Base-by-base conservation (phyloP, 2,888 invertebrate genomes). In the Antheraea yamamai region DNA sequence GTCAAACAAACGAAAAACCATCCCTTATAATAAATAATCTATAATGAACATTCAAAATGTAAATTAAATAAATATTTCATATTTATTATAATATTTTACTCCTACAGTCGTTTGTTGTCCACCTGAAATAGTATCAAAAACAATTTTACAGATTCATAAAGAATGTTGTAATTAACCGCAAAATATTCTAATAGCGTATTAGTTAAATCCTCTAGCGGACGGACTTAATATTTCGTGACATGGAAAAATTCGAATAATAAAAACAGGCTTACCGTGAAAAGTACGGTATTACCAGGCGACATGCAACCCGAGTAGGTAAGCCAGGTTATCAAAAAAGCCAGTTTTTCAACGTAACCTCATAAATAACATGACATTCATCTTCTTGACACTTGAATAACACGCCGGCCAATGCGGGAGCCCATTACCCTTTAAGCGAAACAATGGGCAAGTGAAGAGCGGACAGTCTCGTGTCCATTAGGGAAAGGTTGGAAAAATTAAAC, bases 331-430 rank as follows among this genome's bases (percentile, higher is more conserved):
- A 86, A 85, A 88, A 81, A 84, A 86, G 81, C 82, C 84, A 84
- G 83, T 89, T 89, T 89, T 88, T 84, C 83, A 85, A 82, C 80
- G 77, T 81, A 83, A 86, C 84, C 88, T 86, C 91, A 92, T 93
- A 92, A 93, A 93, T 91, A 90, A 92, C 90, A 81, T 84, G 88
- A 88, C 92, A 93, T 92, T 92, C 89, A 92, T 93, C 92, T 91
- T 91, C 88, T 82, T 92, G 93, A 92, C 92, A 91, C 91, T 90
- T 92, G 91, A 92, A 92, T 92, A 92, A 91, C 90, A 89, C 84
- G 83, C 84, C 82, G 84, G 81, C 83, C 87, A 86, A 87, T 81
- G 82, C 85, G 87, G 83, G 84, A 85, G 85, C 85, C 92, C 92
- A 92, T 92, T 92, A 92, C 91, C 92, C 92, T 92, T 91, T 92